Evolutionary conservation across 2,888 invertebrate genomes (phyloP).

Genomic region (Strigamia transsilvanica): DNA sequence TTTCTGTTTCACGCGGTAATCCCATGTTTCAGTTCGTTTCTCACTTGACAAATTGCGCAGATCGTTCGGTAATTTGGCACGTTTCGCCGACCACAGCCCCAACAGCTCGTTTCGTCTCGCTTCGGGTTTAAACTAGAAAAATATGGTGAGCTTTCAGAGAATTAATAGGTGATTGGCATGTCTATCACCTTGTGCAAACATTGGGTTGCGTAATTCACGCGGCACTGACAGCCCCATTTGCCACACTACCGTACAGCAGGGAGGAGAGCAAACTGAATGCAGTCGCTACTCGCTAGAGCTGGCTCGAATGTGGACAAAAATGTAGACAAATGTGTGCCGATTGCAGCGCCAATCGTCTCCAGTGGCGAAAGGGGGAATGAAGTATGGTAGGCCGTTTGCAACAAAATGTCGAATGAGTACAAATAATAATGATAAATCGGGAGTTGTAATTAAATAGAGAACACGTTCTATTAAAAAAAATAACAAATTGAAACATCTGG

Average conservation of each 20-base stretch:
- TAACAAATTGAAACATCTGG: constrained; percentile 36
- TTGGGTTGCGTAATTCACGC: constrained; percentile 34
- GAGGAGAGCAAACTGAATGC: constrained; percentile 8
- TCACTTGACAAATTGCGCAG: constrained; percentile 28
- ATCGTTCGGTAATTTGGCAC: constrained; percentile 11
- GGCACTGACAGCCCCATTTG: constrained; percentile 43
- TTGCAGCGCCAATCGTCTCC: neutral
- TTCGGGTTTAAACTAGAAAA: neutral
- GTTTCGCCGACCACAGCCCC: constrained; percentile 9
- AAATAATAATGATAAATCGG: neutral
- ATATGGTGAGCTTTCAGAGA: constrained; percentile 26
- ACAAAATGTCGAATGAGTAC: neutral
- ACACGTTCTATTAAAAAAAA: neutral
- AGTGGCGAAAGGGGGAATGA: neutral
- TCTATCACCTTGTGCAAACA: constrained; percentile 51
- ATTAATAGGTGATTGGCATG: constrained; percentile 49
- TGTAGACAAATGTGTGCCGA: neutral
- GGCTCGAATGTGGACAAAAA: neutral
- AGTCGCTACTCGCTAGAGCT: neutral
- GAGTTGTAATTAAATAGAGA: neutral
- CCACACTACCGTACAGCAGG: constrained; percentile 13
- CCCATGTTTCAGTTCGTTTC: constrained; percentile 31
- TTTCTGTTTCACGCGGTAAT: constrained; percentile 2
- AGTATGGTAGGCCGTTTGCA: neutral
- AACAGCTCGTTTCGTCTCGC: constrained; percentile 7